Conservation (phyloP, 1,140 invertebrate genomes). For the Dryas iulia region DNA sequence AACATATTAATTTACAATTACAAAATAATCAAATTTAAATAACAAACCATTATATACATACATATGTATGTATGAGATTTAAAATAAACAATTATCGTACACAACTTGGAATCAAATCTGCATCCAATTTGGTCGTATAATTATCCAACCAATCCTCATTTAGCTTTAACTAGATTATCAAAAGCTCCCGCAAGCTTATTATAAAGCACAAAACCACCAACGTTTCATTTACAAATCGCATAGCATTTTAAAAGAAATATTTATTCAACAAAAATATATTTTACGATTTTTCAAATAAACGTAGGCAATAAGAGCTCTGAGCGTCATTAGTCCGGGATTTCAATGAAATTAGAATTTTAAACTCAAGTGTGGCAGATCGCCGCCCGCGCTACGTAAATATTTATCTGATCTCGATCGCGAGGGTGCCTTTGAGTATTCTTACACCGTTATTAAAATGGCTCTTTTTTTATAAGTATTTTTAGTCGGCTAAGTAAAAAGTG, state of each 20-base stretch:
- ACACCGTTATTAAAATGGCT: conserved; percentile 23
- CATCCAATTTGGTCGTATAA: neutral
- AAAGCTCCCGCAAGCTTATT: neutral
- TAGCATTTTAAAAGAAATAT: neutral
- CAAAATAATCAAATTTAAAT: too few relatives aligned
- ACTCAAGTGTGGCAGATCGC: conserved; percentile 50
- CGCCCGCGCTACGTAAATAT: conserved; percentile 47
- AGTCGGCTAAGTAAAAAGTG: too few relatives aligned
- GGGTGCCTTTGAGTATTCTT: conserved; percentile 29
- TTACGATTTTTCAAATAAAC: conserved; percentile 14
- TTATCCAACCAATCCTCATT: neutral
- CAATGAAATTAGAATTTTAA: conserved; percentile 58
- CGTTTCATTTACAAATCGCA: conserved; percentile 5
- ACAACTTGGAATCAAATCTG: neutral
- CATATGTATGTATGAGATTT: neutral
- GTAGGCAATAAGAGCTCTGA: conserved; percentile 29
- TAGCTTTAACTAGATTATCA: neutral
- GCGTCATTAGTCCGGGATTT: conserved; percentile 40
- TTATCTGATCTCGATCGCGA: conserved; percentile 47
- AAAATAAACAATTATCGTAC: neutral
- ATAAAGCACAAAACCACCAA: neutral
- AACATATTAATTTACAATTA: neutral
- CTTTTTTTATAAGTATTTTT: too few relatives aligned
- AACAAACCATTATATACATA: too few relatives aligned
- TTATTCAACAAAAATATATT: conserved; percentile 6